Evolutionary conservation across 2,888 invertebrate genomes (phyloP).

Genomic region (Schrankia costaestrigalis): DNA sequence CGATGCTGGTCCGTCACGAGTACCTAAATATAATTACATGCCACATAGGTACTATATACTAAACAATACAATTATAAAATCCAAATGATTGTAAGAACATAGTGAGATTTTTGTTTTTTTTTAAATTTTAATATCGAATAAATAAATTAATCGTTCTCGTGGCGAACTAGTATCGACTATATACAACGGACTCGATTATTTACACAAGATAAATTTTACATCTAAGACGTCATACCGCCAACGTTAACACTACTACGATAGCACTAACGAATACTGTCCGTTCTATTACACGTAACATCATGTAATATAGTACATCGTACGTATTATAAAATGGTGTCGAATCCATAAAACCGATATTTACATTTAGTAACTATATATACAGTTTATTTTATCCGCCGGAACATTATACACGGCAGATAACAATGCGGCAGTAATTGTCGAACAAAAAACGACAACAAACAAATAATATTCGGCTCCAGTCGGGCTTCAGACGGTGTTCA

Average conservation of each 20-base stretch:
- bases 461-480: no score
- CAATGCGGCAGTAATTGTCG: no score
- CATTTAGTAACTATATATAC: conserved; percentile 6
- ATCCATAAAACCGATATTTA: conserved; percentile 29
- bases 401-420: no score
- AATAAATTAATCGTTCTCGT: conserved; percentile 12
- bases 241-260: no score
- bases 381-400: no score
- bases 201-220: conserved; percentile 6
- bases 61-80: conserved; percentile 15
- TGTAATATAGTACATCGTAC: conserved; percentile 25
- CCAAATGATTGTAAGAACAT: conserved; percentile 20
- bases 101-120: conserved; percentile 28
- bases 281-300: conserved; percentile 27
- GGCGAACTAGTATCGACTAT: no score
- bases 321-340: conserved; percentile 18
- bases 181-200: conserved; percentile 12
- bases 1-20: conserved; percentile 35
- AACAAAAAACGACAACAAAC: no score
- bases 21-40: conserved; percentile 14
- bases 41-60: no score
- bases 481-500: no score
- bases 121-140: conserved; percentile 32
- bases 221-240: no score
- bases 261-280: conserved; percentile 25